phyloP scores from a whole-genome alignment of 2,797 vertebrate species.

The Pangasius krempfi region DNA sequence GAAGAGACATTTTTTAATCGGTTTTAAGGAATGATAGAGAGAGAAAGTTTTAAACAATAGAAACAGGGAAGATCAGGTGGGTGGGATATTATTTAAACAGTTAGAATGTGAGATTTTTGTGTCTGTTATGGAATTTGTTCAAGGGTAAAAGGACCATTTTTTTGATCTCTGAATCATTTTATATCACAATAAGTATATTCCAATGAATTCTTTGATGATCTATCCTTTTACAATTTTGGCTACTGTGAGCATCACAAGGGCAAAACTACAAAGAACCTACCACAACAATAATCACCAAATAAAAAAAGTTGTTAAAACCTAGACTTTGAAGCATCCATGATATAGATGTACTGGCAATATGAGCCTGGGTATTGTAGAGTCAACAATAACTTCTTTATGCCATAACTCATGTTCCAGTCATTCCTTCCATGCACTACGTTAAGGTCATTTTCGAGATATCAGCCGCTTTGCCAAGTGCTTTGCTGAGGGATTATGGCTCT shows the following conservation, averaged over 20 bases:
- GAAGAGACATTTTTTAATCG: neutral
- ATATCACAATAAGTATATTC: neutral
- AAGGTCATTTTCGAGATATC: conserved; percentile 49
- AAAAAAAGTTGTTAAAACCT: neutral
- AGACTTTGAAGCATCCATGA: neutral
- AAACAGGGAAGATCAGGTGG: neutral
- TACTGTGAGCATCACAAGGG: neutral
- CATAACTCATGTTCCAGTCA: conserved; percentile 29
- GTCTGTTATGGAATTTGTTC: neutral
- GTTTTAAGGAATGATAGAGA: neutral
- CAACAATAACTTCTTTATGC: conserved; percentile 28
- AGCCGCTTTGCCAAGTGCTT: conserved; percentile 52
- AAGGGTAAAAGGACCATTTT: neutral
- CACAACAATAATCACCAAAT: neutral
- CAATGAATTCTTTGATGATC: neutral
- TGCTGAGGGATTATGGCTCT: conserved; percentile 69
- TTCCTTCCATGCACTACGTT: conserved; percentile 37
- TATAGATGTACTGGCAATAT: conserved; percentile 13
- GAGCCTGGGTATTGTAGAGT: conserved; percentile 19
- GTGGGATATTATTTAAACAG: neutral
- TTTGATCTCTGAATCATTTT: neutral
- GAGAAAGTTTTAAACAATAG: neutral
- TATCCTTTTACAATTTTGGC: neutral
- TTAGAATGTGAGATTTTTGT: neutral
- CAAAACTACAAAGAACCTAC: neutral